These are phyloP conservation scores for Corapipo altera DNA, from an alignment of 2,113 vertebrate genomes.

Conservation along the genomic window DNA sequence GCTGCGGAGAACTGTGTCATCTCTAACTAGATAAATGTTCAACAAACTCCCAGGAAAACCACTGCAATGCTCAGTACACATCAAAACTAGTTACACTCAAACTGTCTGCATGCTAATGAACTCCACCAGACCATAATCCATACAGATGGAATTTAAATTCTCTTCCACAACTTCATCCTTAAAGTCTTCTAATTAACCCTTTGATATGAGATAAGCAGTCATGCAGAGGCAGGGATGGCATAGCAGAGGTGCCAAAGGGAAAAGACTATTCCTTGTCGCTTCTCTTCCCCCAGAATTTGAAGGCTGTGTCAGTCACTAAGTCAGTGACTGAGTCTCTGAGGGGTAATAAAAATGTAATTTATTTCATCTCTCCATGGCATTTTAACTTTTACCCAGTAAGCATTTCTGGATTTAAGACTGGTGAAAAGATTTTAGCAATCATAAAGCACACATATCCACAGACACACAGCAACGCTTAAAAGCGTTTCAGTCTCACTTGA, in stretches of 20 bases:
- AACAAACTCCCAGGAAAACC: background rate
- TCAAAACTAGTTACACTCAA: background rate
- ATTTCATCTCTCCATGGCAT: background rate
- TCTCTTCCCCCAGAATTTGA: background rate
- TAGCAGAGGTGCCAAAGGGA: background rate
- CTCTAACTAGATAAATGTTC: background rate
- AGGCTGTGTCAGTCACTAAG: background rate
- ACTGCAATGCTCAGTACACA: background rate
- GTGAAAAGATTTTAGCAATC: slow-evolving; percentile 14
- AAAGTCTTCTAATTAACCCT: slow-evolving; percentile 26
- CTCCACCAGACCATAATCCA: slow-evolving; percentile 9
- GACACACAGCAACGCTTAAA: background rate
- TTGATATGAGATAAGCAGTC: background rate
- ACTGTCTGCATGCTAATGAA: slow-evolving; percentile 4
- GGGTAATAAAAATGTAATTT: background rate
- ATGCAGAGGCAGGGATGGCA: background rate
- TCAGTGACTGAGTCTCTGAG: background rate
- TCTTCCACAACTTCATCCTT: slow-evolving; percentile 2
- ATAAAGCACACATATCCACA: slow-evolving; percentile 12
- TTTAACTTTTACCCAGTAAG: slow-evolving; percentile 39
- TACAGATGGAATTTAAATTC: slow-evolving; percentile 21
- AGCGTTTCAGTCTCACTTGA: background rate
- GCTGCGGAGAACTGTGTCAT: background rate
- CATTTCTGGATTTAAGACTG: slow-evolving; percentile 29
- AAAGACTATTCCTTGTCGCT: background rate